A percentile compares a stretch with the other conserved stretches of the same genome.
Evolutionary conservation across 1,140 invertebrate species (phyloP).

Genomic region (Bicyclus anynana): DNA sequence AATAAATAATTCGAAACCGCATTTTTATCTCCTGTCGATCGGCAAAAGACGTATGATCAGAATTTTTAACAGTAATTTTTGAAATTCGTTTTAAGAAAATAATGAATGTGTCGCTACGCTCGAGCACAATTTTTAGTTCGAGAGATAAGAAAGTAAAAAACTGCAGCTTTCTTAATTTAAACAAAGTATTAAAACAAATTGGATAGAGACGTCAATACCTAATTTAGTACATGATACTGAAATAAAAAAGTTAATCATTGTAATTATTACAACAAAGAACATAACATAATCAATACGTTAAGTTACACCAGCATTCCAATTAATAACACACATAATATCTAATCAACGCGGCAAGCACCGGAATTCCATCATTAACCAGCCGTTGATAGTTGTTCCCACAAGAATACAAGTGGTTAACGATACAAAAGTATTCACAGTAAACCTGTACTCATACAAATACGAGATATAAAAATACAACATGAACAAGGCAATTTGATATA

Average conservation of each 20-base stretch:
- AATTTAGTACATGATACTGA: too few relatives aligned
- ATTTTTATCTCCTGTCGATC: slow-evolving; percentile 32
- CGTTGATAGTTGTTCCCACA: slow-evolving; percentile 16
- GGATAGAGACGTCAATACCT: too few relatives aligned
- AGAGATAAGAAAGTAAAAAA: neutral
- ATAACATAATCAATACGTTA: neutral
- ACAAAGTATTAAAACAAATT: too few relatives aligned
- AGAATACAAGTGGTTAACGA: slow-evolving; percentile 11
- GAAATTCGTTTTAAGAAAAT: slow-evolving; percentile 16
- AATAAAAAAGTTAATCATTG: too few relatives aligned
- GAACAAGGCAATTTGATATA: slow-evolving; percentile 26
- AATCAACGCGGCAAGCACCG: slow-evolving; percentile 11
- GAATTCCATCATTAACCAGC: slow-evolving; percentile 25
- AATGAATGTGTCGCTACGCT: slow-evolving; percentile 12
- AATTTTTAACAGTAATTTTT: slow-evolving; percentile 32
- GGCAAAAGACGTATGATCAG: slow-evolving; percentile 25
- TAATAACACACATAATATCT: slow-evolving; percentile 2
- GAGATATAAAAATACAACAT: slow-evolving; percentile 19
- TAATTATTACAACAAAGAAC: too few relatives aligned
- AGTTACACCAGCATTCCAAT: neutral
- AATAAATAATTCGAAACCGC: slow-evolving; percentile 31
- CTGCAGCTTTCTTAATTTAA: neutral
- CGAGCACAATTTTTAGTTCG: neutral
- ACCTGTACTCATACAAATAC: slow-evolving; percentile 14
- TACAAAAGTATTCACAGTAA: slow-evolving; percentile 18